Percentiles rank a stretch among this genome's conserved stretches.
Conservation (phyloP, 2,797 vertebrate genomes). For the Champsocephalus gunnari region DNA sequence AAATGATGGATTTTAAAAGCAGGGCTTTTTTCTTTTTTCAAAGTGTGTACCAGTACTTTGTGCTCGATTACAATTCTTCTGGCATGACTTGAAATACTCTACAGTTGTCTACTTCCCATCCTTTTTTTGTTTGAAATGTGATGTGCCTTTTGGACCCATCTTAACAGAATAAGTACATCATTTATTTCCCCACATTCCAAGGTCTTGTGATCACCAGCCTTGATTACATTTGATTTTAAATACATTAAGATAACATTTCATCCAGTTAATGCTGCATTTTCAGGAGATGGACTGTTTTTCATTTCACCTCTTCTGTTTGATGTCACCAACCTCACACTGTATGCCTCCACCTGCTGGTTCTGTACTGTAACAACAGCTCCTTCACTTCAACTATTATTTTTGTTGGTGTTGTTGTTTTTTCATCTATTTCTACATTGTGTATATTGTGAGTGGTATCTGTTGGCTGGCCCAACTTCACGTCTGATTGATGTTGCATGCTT, state of each 20-base stretch:
- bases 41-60: slow-evolving; percentile 1
- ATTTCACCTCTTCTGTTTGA: slow-evolving; percentile 2
- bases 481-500: slow-evolving; percentile 63
- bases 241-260: background rate
- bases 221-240: background rate
- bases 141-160: slow-evolving; percentile 58
- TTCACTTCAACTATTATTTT: background rate
- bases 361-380: slow-evolving; percentile 62
- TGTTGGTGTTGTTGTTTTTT: background rate
- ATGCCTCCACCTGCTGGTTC: slow-evolving; percentile 72
- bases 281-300: background rate
- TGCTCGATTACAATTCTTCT: slow-evolving; percentile 10
- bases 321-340: slow-evolving; percentile 52
- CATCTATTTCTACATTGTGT: slow-evolving; percentile 29
- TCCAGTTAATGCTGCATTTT: slow-evolving; percentile 1
- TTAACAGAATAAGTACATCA: background rate
- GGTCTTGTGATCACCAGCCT: background rate
- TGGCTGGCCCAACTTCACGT: slow-evolving; percentile 74
- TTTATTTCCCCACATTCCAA: background rate
- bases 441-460: slow-evolving; percentile 43
- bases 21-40: slow-evolving; percentile 35
- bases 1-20: slow-evolving; percentile 46
- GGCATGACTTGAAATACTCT: slow-evolving; percentile 8
- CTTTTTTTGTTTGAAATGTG: slow-evolving; percentile 13
- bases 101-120: slow-evolving; percentile 6